phyloP scores from a whole-genome alignment of 2,797 vertebrate genomes.

The Chaetophractus vellerosus region DNA sequence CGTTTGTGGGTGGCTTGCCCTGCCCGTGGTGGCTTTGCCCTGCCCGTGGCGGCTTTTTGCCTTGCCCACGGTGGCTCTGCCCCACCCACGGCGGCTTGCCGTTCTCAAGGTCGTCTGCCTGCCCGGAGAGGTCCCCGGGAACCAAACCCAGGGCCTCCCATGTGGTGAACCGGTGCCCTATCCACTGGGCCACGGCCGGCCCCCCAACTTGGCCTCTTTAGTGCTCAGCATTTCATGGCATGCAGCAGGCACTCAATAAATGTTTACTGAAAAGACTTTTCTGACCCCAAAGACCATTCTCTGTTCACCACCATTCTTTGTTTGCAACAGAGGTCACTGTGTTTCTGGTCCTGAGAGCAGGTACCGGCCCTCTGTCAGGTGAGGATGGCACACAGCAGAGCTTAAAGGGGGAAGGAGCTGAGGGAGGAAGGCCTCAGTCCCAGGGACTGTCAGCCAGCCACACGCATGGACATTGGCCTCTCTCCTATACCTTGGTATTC shows the following conservation, averaged over 20 bases:
- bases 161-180: too few species aligned
- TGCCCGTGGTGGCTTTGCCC: too few species aligned
- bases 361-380: neutral
- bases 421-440: neutral
- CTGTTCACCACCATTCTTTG: too few species aligned
- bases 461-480: neutral
- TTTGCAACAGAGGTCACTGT: neutral
- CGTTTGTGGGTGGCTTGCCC: too few species aligned
- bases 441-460: neutral
- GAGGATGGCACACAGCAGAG: neutral
- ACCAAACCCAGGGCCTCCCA: too few species aligned
- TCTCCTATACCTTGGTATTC: neutral
- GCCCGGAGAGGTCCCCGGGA: too few species aligned
- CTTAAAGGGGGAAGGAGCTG: neutral
- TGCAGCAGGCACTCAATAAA: neutral
- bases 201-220: neutral
- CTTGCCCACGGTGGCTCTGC: too few species aligned
- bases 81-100: too few species aligned
- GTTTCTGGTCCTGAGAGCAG: neutral
- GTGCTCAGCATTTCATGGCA: neutral
- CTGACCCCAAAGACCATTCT: neutral
- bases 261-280: neutral
- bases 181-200: too few species aligned
- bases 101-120: too few species aligned
- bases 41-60: too few species aligned